A percentile compares a stretch with the other conserved stretches of the same genome.
phyloP scores from a whole-genome alignment of 2,113 vertebrate genomes.

The Tapirus terrestris region DNA sequence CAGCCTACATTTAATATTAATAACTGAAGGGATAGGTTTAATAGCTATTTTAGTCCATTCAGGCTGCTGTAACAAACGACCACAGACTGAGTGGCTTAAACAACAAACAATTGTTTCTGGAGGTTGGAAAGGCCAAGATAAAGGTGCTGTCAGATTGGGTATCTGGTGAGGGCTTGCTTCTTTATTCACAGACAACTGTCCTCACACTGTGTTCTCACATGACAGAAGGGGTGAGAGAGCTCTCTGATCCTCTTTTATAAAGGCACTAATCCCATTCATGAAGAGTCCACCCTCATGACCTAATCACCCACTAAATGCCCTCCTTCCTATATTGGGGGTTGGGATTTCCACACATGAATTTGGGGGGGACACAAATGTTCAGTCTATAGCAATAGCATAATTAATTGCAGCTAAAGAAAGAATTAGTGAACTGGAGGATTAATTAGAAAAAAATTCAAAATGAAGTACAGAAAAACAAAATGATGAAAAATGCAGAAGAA shows the following conservation, averaged over 20 bases:
- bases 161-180: neutral
- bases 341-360: neutral
- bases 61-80: neutral
- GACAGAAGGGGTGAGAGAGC: no score
- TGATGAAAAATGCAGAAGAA: neutral
- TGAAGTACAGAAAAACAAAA: neutral
- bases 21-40: neutral
- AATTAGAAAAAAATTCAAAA: neutral
- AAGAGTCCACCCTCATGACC: neutral
- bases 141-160: neutral
- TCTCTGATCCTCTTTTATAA: neutral
- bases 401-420: no score
- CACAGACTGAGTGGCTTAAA: neutral
- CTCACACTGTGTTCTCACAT: neutral
- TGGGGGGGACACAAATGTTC: neutral
- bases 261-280: neutral
- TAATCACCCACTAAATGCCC: neutral
- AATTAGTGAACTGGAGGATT: neutral
- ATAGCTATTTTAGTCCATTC: neutral
- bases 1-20: neutral
- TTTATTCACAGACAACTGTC: neutral
- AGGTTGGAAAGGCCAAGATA: neutral
- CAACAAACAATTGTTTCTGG: neutral
- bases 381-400: neutral
- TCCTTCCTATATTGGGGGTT: neutral